A percentile compares a stretch with the other conserved stretches of the same genome.
Evolutionary conservation across 1,140 invertebrate genomes (phyloP).

Genomic region (Probaryconus sp.): DNA sequence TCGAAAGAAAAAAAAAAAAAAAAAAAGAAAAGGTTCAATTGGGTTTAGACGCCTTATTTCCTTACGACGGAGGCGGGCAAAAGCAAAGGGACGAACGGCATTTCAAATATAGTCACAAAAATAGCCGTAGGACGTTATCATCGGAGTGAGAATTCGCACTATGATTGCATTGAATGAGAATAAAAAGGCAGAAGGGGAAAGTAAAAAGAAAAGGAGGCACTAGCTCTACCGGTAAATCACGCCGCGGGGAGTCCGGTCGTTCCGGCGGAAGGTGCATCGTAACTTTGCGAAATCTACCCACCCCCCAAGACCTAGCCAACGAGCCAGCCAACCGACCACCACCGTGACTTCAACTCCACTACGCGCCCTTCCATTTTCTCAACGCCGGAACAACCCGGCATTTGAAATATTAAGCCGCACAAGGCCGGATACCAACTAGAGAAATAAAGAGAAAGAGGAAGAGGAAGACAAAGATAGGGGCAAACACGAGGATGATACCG

Average conservation of each 20-base stretch:
- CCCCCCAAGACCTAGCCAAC: constrained; percentile 42
- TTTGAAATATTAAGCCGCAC: constrained; percentile 61
- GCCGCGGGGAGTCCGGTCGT: constrained; percentile 58
- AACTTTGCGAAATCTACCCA: constrained; percentile 61
- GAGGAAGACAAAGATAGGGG: constrained; percentile 14
- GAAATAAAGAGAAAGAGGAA: constrained; percentile 50
- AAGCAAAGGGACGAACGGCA: constrained; percentile 16
- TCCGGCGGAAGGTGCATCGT: constrained; percentile 62
- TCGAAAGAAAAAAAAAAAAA: no score
- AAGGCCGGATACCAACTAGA: constrained; percentile 58
- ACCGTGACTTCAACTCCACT: constrained; percentile 50
- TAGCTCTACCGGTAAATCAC: constrained; percentile 60
- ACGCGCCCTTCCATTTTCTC: constrained; percentile 58
- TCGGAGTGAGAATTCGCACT: constrained; percentile 56
- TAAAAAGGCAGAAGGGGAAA: constrained; percentile 58
- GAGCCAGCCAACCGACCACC: constrained; percentile 57
- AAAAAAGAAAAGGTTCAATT: constrained; percentile 51
- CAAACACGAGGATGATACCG: constrained; percentile 52
- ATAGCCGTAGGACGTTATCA: constrained; percentile 57
- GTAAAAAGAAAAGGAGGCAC: constrained; percentile 59
- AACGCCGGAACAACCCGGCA: constrained; percentile 61
- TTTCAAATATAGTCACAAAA: constrained; percentile 46
- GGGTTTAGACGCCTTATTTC: constrained; percentile 45
- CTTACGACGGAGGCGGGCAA: constrained; percentile 37
- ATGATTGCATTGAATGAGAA: constrained; percentile 63